phyloP scores from a whole-genome alignment of 1,140 invertebrate genomes.

The Hyles vespertilio region DNA sequence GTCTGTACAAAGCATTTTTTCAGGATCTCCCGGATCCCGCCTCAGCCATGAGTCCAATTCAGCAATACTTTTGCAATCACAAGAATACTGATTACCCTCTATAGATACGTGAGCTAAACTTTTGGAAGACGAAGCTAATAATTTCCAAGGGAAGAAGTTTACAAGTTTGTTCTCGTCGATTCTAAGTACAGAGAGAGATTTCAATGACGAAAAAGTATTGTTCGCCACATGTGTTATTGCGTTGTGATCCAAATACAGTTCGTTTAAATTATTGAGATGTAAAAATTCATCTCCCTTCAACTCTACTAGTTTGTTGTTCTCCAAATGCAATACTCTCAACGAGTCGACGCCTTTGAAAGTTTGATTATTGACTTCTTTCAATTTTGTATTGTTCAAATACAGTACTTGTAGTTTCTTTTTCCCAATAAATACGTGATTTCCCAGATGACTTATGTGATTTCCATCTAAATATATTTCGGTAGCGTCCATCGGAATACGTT shows the following conservation, averaged over 20 bases:
- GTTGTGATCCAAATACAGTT: constrained; percentile 90
- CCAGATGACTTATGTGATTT: constrained; percentile 86
- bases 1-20: constrained; percentile 78
- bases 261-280: constrained; percentile 83
- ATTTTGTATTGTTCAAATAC: constrained; percentile 88
- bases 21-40: constrained; percentile 77
- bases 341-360: constrained; percentile 89
- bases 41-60: constrained; percentile 81
- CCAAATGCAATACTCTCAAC: constrained; percentile 86
- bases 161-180: constrained; percentile 88
- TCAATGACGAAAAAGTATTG: constrained; percentile 84
- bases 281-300: constrained; percentile 86
- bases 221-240: constrained; percentile 83
- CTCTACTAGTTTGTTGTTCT: constrained; percentile 85
- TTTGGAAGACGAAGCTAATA: constrained; percentile 76
- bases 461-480: constrained; percentile 93
- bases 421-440: constrained; percentile 91
- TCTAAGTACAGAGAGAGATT: constrained; percentile 84
- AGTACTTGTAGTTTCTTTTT: constrained; percentile 89
- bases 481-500: constrained; percentile 91
- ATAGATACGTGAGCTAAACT: constrained; percentile 79
- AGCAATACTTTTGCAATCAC: constrained; percentile 81
- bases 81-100: constrained; percentile 84
- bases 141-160: constrained; percentile 85
- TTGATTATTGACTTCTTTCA: constrained; percentile 87